A percentile compares a stretch with the other conserved stretches of the same genome.
These are phyloP conservation scores for Atta texana DNA, from an alignment of 1,140 invertebrate genomes.

Conservation along the genomic window DNA sequence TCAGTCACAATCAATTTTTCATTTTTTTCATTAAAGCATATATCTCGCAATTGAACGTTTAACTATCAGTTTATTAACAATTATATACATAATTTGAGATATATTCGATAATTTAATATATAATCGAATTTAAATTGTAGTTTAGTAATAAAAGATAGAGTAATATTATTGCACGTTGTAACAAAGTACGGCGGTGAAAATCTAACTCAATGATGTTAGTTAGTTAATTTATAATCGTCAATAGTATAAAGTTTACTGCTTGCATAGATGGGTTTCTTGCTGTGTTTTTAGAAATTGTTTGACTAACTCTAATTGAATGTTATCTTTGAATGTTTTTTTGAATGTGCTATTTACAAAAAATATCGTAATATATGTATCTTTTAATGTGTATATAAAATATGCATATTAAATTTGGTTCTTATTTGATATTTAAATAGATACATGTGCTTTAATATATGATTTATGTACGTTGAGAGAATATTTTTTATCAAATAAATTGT, in stretches of 20 bases:
- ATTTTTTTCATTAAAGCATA: not conserved
- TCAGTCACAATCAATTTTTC: not conserved
- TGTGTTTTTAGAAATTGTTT: conserved; percentile 17
- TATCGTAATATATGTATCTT: not conserved
- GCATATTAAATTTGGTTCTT: not conserved
- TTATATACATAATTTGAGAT: conserved; percentile 1
- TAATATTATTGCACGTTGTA: not conserved
- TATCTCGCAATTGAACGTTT: not conserved
- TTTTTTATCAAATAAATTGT: not conserved
- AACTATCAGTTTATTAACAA: not conserved
- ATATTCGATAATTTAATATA: not conserved
- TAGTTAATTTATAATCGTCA: conserved; percentile 2
- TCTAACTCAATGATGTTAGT: conserved; percentile 5
- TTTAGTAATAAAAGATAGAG: conserved; percentile 17
- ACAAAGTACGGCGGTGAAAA: not conserved
- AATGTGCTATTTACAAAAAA: conserved; percentile 27
- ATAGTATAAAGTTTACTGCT: not conserved
- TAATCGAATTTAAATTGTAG: conserved; percentile 11
- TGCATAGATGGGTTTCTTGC: conserved; percentile 33
- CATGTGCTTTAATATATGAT: conserved; percentile 2
- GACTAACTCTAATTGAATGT: conserved; percentile 32
- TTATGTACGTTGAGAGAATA: conserved; percentile 47
- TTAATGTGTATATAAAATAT: conserved; percentile 10
- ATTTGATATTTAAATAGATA: not conserved
- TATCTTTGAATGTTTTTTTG: conserved; percentile 17